phyloP scores from a whole-genome alignment of 2,797 vertebrate genomes.

The Sebastes dallii region DNA sequence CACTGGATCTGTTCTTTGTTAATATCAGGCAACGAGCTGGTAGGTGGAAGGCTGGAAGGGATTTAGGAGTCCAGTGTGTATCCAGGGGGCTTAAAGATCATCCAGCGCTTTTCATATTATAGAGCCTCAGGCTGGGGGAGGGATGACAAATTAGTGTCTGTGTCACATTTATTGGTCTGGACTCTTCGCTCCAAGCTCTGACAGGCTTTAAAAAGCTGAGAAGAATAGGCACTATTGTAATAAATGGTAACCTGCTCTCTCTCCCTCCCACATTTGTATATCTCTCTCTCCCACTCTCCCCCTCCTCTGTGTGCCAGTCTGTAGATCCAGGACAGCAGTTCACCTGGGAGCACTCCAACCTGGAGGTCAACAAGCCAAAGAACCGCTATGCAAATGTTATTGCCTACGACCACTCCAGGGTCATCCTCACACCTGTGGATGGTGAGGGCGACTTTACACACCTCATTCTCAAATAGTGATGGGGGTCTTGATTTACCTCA shows the following conservation, averaged over 20 bases:
- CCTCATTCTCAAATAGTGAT: neutral
- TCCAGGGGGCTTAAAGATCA: slow-evolving; percentile 5
- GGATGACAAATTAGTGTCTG: neutral
- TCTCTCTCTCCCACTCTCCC: neutral
- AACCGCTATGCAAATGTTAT: slow-evolving; percentile 98
- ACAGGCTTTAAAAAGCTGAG: neutral
- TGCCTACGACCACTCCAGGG: slow-evolving; percentile 95
- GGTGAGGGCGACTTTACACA: slow-evolving; percentile 78
- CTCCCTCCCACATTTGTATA: neutral
- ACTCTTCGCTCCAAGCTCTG: neutral
- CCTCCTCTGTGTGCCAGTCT: slow-evolving; percentile 78
- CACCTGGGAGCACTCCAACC: slow-evolving; percentile 98
- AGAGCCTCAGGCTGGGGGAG: neutral
- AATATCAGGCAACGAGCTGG: neutral
- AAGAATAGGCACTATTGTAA: neutral
- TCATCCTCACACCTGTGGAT: slow-evolving; percentile 91
- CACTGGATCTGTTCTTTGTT: neutral
- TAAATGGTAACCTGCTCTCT: neutral
- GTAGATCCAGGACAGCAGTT: slow-evolving; percentile 97
- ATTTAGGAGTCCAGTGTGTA: neutral
- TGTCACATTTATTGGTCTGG: neutral
- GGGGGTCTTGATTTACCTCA: neutral
- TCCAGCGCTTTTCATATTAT: slow-evolving; percentile 13
- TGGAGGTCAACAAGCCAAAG: slow-evolving; percentile 98
- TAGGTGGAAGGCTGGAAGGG: neutral